Conservation (phyloP, 2,113 vertebrate genomes). For the Lepisosteus oculatus region DNA sequence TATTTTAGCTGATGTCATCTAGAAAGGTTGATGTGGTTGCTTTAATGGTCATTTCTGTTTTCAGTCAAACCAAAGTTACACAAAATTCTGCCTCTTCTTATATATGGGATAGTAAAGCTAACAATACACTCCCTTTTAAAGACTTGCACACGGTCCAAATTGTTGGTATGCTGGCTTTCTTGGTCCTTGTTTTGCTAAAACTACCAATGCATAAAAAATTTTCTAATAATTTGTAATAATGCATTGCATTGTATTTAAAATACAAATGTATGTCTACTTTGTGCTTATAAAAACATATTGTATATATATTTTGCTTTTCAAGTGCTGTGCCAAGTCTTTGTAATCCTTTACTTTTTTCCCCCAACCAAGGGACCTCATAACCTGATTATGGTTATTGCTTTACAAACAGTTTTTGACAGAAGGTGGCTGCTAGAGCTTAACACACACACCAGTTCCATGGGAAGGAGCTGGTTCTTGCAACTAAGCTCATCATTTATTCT, state of each 20-base stretch:
- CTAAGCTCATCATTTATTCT: constrained; percentile 87
- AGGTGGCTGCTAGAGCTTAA: constrained; percentile 86
- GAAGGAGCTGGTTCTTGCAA: constrained; percentile 81
- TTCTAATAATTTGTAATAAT: constrained; percentile 73
- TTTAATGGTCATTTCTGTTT: constrained; percentile 83
- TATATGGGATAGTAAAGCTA: constrained; percentile 86
- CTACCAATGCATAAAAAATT: constrained; percentile 42
- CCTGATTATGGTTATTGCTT: constrained; percentile 87
- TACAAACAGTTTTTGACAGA: constrained; percentile 84
- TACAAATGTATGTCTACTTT: constrained; percentile 76
- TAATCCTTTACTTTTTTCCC: constrained; percentile 70
- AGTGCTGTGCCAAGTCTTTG: constrained; percentile 88
- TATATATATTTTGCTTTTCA: constrained; percentile 84
- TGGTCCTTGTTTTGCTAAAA: constrained; percentile 56
- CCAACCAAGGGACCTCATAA: constrained; percentile 89
- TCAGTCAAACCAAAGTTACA: constrained; percentile 99
- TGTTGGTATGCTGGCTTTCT: constrained; percentile 76
- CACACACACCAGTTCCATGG: constrained; percentile 74
- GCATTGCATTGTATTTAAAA: constrained; percentile 75
- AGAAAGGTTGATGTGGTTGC: constrained; percentile 64
- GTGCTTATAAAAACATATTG: constrained; percentile 85
- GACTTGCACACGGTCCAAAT: constrained; percentile 74
- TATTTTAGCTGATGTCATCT: constrained; percentile 58
- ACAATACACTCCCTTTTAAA: constrained; percentile 81
- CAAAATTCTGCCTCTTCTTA: constrained; percentile 99